Base-by-base conservation (phyloP, 2,888 invertebrate genomes). In the Ceramica pisi region DNA sequence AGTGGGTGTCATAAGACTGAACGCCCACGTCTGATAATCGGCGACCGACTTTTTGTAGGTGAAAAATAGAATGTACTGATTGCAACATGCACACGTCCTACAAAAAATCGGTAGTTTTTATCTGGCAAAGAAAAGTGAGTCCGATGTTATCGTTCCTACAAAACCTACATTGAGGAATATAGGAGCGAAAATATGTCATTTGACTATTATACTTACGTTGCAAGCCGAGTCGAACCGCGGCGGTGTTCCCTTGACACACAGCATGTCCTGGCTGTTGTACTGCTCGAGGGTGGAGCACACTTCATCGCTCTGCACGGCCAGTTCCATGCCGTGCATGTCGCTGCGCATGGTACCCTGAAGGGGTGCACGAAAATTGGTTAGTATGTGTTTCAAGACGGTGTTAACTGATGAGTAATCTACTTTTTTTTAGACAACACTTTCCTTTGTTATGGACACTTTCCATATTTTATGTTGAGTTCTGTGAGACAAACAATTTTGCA, bases 261-360 rank as follows among this genome's bases (percentile, higher is more conserved):
- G 51, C 95, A 95, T 95, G 89, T 94, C 94, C 26, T 90, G 57
- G 2, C 86, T 10, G 67, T 90, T 89, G 88, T 87, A 95, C 85
- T 95, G 92, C 66, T 82, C 82, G 57, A 96, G 84, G 7, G 75
- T 78, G 19, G 89, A 70, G 87, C 95, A 95, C 2, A 79, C 83
- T 1, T 85, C 81, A 77, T 94, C 90, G 1, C 85, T 51, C 65
- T 92, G 86, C 35, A 91, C 85, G 26, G 85, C 74, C 66, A 96
- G 87, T 38, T 94, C 91, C 93, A 93, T 94, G n/a, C 81, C 94
- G 86, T 95, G 95, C 95, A 95, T 94, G 0, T 92, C 87, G 41
- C 87, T 87, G n/a, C 94, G 92, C 95, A 96, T 95, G 26, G 89
- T 87, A 23, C 93, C 95, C 95, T 95, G 89, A 12, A 23, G 62